phyloP scores from a whole-genome alignment of 2,113 vertebrate genomes.

The Sinocyclocheilus rhinocerous region DNA sequence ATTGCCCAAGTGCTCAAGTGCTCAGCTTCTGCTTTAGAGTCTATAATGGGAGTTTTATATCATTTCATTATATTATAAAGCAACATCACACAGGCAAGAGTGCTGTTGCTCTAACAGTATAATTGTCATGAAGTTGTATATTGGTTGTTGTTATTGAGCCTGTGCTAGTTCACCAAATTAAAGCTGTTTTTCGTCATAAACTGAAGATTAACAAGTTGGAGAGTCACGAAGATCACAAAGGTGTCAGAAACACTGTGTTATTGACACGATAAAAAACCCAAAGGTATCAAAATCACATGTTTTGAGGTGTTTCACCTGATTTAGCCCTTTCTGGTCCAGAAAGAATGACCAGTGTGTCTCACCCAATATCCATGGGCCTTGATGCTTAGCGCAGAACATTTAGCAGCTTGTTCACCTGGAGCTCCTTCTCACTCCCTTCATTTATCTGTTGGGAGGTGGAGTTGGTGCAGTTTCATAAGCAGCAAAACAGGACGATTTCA shows the following conservation, averaged over 20 bases:
- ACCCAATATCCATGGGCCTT: conserved; percentile 22
- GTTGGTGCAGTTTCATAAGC: conserved; percentile 41
- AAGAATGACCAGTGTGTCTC: conserved; percentile 2
- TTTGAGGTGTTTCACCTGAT: conserved; percentile 13
- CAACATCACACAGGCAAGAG: background rate
- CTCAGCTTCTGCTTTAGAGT: background rate
- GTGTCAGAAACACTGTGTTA: background rate
- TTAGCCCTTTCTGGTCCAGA: background rate
- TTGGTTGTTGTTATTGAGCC: background rate
- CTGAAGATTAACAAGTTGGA: background rate
- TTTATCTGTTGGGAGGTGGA: conserved; percentile 8
- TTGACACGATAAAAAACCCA: background rate
- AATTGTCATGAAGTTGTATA: background rate
- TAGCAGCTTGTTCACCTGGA: conserved; percentile 22
- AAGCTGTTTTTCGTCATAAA: background rate
- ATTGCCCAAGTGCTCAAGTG: background rate
- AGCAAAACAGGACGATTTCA: conserved; percentile 34
- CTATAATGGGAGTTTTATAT: background rate
- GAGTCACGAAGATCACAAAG: background rate
- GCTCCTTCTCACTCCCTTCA: background rate
- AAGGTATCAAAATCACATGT: background rate
- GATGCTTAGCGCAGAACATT: conserved; percentile 23
- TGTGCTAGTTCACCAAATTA: background rate
- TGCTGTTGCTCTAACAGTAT: background rate
- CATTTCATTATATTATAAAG: background rate